Base-by-base conservation (phyloP, 2,888 invertebrate species). In the Yponomeuta plumbellus region DNA sequence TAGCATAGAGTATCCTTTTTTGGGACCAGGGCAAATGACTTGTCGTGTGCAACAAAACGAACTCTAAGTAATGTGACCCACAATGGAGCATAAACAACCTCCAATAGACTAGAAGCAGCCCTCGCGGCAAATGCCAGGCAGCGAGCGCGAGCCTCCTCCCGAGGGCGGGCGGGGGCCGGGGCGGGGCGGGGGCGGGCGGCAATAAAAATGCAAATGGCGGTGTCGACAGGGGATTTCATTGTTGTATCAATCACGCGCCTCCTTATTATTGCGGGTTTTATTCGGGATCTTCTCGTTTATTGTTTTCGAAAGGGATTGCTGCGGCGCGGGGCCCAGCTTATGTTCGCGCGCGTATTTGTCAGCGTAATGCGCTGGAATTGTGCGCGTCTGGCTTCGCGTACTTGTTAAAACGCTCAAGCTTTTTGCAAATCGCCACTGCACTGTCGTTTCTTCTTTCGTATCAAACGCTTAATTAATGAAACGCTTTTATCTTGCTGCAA, bases 121-220 rank as follows among this genome's bases (percentile, higher is more conserved):
- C 34, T 8, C 34, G 34, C 6, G 34, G 34, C 34, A 34, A 34
- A 8, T 34, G 8, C 34, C 34, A 34, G 34, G 34, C 34, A 34
- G 34, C 34, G 34, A 34, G 34, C 34, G 34, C 34, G 34, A 34
- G 34, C 34, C 34, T 34, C 26, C 26, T 34, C 34, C 8, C 34
- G 34, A 34, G 74, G 73, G 72, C 70, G 68, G 66, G 71, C 73
- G 71, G 68, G 72, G 72, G 71, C 74, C 68, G 69, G 69, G 64
- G 68, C 66, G 79, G 80, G 80, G 79, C 79, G 67, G 64, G 69
- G 69, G 72, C 72, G 73, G 74, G 70, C 77, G 78, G 80, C 80
- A 82, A 89, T 88, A 88, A 88, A 88, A 84, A 88, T 88, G 88
- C 92, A 92, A 93, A 93, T 93, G 90, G 86, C 88, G 85, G 84